These are phyloP conservation scores for Halocynthia roretzi DNA, from an alignment of 23 tunicate species.

Conservation along the genomic window DNA sequence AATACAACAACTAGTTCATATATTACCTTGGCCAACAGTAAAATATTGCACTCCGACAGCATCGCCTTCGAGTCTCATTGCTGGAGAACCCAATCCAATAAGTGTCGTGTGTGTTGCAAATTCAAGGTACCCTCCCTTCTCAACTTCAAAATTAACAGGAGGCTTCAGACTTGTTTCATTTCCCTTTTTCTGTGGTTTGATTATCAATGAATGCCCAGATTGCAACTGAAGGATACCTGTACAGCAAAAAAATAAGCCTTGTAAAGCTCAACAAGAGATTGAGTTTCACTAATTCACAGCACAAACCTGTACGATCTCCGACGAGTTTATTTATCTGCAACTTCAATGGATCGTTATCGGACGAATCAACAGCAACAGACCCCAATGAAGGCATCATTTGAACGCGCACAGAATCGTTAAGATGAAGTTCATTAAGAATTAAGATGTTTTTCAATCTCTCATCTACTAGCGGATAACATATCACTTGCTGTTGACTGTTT, in stretches of 20 bases:
- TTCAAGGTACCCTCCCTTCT: not conserved
- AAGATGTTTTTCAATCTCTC: not conserved
- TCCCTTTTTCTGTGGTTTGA: constrained; percentile 8
- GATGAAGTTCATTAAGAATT: constrained; percentile 11
- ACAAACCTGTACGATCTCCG: constrained; percentile 22
- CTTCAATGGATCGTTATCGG: not conserved
- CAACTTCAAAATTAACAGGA: constrained; percentile 23
- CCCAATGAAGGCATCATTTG: not conserved
- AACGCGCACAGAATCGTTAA: constrained; percentile 21
- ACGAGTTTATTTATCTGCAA: constrained; percentile 23
- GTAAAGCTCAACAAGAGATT: not conserved
- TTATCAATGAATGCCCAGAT: constrained; percentile 5
- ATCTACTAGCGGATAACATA: constrained; percentile 19
- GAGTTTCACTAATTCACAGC: not conserved
- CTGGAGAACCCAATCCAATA: constrained; percentile 14
- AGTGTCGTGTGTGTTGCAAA: constrained; percentile 10
- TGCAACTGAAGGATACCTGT: constrained; percentile 22
- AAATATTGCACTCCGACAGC: constrained; percentile 13
- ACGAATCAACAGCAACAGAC: not conserved
- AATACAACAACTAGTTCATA: too few relatives aligned
- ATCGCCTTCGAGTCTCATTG: constrained; percentile 26
- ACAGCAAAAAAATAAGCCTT: not conserved
- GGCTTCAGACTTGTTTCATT: constrained; percentile 10
- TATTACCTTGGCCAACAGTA: constrained; percentile 11
- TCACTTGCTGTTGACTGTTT: constrained; percentile 2